A percentile compares a stretch with the other conserved stretches of the same genome.
Evolutionary conservation across 2,797 vertebrate species (phyloP).

Genomic region (Galagoides demidoff): DNA sequence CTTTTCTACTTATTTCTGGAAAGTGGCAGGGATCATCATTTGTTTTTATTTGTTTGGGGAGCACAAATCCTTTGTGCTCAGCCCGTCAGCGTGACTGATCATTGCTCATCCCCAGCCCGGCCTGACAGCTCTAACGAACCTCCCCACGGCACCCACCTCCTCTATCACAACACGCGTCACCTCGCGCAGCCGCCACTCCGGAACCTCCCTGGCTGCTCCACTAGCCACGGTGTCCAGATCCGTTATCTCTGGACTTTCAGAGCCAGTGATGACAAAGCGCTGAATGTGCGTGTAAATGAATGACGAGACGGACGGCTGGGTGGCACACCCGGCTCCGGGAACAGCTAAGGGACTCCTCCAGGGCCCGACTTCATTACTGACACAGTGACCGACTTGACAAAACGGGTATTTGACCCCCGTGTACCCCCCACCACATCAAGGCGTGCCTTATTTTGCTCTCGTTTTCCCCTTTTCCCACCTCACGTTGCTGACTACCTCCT

Average conservation of each 20-base stretch:
- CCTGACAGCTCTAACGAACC: background rate
- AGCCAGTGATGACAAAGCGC: background rate
- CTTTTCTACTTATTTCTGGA: background rate
- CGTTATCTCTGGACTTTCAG: rapidly evolving
- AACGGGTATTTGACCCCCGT: background rate
- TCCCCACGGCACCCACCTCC: background rate
- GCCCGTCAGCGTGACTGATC: rapidly evolving
- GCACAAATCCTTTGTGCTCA: rapidly evolving
- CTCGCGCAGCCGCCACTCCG: rapidly evolving
- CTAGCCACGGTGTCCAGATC: too few relatives aligned
- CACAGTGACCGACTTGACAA: rapidly evolving
- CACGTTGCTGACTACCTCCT: background rate
- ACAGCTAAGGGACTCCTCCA: background rate
- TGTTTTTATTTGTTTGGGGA: background rate
- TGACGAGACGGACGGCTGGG: background rate
- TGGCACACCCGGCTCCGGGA: background rate
- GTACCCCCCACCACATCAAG: rapidly evolving
- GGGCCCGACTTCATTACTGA: too few relatives aligned
- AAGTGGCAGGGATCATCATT: background rate
- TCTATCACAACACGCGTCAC: rapidly evolving
- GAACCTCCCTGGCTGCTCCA: background rate
- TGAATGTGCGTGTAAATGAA: background rate
- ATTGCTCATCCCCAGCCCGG: rapidly evolving
- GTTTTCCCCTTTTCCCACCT: background rate
- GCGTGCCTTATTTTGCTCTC: background rate